phyloP scores from a whole-genome alignment of 2,888 invertebrate genomes.

The Stictocephala bisonia region DNA sequence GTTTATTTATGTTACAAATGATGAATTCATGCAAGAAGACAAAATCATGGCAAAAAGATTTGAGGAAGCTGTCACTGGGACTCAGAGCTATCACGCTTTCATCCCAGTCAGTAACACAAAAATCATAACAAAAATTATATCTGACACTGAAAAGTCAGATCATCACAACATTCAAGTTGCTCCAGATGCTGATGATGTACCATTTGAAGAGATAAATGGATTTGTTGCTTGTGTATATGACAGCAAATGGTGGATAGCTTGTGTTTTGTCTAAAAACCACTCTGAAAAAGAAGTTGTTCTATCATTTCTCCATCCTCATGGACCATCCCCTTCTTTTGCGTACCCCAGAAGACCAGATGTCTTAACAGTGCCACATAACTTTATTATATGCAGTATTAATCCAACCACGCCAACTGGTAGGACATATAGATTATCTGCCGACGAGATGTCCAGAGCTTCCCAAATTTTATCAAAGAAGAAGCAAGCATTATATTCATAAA shows the following conservation, averaged over 20 bases:
- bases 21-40: not conserved
- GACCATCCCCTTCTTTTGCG: conserved; percentile 13
- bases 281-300: not conserved
- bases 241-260: not conserved
- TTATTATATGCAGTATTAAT: not conserved
- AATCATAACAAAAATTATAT: not conserved
- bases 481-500: too few species aligned
- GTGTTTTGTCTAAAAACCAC: not conserved
- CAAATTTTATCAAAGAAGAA: not conserved
- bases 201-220: not conserved
- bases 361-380: not conserved
- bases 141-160: too few species aligned
- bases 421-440: conserved; percentile 1
- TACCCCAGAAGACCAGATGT: not conserved
- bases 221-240: not conserved
- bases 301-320: not conserved
- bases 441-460: not conserved
- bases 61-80: conserved; percentile 11
- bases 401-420: not conserved
- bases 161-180: not conserved
- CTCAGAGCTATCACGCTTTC: conserved; percentile 2
- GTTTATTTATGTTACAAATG: not conserved
- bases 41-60: conserved; percentile 1
- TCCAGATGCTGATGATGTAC: not conserved
- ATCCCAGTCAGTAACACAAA: conserved; percentile 9